A percentile compares a stretch with the other conserved stretches of the same genome.
These are phyloP conservation scores for Microcebus ravelobensis DNA, from an alignment of 2,113 vertebrate genomes.

Conservation along the genomic window DNA sequence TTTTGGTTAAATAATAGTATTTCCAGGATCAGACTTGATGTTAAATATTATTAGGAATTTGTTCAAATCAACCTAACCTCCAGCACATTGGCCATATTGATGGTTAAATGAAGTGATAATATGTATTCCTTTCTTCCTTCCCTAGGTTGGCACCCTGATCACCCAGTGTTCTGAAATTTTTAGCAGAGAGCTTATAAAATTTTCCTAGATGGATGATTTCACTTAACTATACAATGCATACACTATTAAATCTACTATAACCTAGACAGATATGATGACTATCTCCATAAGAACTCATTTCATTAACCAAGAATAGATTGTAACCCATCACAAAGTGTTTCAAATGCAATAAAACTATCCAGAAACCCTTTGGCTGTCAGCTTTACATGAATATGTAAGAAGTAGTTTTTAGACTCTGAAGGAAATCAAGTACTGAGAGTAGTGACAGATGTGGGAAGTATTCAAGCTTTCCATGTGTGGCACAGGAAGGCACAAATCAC, in stretches of 20 bases:
- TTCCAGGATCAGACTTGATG: not conserved
- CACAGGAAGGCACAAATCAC: conserved; percentile 1
- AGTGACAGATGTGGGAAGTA: conserved; percentile 23
- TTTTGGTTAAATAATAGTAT: conserved; percentile 26
- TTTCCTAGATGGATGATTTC: conserved; percentile 48
- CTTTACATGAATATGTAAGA: conserved; percentile 38
- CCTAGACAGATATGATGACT: conserved; percentile 2
- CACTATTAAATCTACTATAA: conserved; percentile 18
- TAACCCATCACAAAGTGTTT: conserved; percentile 23
- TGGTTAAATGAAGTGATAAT: not conserved
- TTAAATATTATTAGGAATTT: conserved; percentile 27
- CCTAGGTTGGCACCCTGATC: not conserved
- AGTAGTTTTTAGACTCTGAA: conserved; percentile 40
- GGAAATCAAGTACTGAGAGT: not conserved
- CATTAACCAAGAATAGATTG: conserved; percentile 16
- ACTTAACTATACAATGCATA: not conserved
- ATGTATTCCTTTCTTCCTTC: not conserved
- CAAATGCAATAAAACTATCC: conserved; percentile 2
- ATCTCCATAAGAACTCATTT: not conserved
- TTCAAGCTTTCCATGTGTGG: conserved; percentile 15
- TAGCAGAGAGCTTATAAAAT: conserved; percentile 31
- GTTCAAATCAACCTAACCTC: not conserved
- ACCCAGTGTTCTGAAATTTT: not conserved
- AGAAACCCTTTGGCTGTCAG: conserved; percentile 14
- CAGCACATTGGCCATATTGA: not conserved